Conservation (phyloP, 2,797 vertebrate species). For the Loris lydekkerianus region DNA sequence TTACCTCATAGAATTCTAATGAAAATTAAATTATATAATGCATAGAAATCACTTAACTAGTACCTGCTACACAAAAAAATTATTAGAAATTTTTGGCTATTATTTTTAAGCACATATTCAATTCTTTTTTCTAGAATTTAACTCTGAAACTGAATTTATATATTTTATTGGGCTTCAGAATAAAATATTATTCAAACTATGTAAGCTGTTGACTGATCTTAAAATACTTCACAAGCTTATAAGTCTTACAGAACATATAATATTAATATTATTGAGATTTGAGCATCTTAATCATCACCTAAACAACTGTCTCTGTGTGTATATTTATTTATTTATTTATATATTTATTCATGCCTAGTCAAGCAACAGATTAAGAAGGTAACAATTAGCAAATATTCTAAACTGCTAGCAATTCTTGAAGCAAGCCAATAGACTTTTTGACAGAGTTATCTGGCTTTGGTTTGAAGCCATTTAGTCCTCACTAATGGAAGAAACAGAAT, state of each 20-base stretch:
- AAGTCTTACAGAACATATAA: slow-evolving; percentile 49
- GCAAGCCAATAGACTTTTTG: slow-evolving; percentile 13
- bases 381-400: slow-evolving; percentile 10
- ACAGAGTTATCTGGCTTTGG: not conserved
- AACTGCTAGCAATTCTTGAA: slow-evolving; percentile 13
- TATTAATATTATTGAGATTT: not conserved
- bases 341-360: not conserved
- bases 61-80: slow-evolving; percentile 27
- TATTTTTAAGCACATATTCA: slow-evolving; percentile 63
- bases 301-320: not conserved
- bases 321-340: slow-evolving; percentile 31
- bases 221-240: not conserved
- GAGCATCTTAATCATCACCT: not conserved
- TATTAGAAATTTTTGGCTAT: slow-evolving; percentile 41
- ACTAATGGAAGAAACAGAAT: slow-evolving; percentile 55
- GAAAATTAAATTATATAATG: slow-evolving; percentile 74
- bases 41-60: slow-evolving; percentile 56
- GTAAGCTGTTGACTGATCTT: not conserved
- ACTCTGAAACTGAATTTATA: slow-evolving; percentile 54
- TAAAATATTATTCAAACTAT: slow-evolving; percentile 52
- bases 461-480: slow-evolving; percentile 51
- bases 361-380: slow-evolving; percentile 41
- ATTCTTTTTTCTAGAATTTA: slow-evolving; percentile 42
- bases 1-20: slow-evolving; percentile 22
- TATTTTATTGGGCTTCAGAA: slow-evolving; percentile 20